phyloP scores from a whole-genome alignment of 2,113 vertebrate species.

The Miniopterus natalensis region DNA sequence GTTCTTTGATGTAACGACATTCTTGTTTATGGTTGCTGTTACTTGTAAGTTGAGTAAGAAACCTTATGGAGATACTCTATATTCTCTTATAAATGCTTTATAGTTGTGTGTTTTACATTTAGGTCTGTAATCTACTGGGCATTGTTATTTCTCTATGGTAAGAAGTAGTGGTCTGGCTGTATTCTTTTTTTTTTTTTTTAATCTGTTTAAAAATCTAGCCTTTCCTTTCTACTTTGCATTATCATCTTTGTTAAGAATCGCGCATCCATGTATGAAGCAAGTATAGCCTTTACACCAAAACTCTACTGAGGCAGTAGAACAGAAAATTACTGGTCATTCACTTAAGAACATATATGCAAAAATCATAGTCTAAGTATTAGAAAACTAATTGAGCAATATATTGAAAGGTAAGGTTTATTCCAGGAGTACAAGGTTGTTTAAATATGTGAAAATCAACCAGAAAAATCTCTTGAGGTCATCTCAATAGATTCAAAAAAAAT shows the following conservation, averaged over 20 bases:
- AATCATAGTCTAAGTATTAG: neutral
- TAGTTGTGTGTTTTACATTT: neutral
- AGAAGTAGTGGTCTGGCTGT: neutral
- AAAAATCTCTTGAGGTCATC: constrained; percentile 17
- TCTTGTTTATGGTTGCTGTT: neutral
- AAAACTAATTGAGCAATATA: constrained; percentile 6
- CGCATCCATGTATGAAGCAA: neutral
- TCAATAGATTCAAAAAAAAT: neutral
- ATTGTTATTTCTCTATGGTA: constrained; percentile 14
- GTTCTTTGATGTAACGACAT: neutral
- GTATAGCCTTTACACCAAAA: neutral
- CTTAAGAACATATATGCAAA: neutral
- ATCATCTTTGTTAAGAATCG: neutral
- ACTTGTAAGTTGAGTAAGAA: constrained; percentile 10
- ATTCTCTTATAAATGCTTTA: neutral
- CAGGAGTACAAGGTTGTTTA: constrained; percentile 14
- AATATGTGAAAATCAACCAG: constrained; percentile 29
- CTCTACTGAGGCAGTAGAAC: neutral
- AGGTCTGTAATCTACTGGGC: neutral
- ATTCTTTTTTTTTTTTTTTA: neutral
- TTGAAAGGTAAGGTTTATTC: constrained; percentile 1
- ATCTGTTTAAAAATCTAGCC: neutral
- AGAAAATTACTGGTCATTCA: neutral
- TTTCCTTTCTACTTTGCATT: neutral
- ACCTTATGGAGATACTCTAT: neutral